Conservation (phyloP, 2,113 vertebrate genomes). For the Eubucco bourcierii region DNA sequence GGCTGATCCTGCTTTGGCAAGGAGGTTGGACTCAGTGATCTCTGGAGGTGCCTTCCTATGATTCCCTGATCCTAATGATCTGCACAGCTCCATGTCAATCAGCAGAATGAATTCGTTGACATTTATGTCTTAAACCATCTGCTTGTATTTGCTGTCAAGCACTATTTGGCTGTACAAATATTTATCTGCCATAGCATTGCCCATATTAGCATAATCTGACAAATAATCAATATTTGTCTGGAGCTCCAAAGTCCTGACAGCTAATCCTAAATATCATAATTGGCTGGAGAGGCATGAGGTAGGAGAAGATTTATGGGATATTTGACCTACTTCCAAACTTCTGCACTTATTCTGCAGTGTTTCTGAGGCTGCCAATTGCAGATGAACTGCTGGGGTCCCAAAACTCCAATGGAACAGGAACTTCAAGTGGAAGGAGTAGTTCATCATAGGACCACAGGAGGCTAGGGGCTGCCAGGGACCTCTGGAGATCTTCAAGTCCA, state of each 20-base stretch:
- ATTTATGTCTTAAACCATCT: conserved; percentile 11
- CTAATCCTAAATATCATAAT: background rate
- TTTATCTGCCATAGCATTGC: background rate
- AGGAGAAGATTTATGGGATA: background rate
- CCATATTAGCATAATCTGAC: conserved; percentile 16
- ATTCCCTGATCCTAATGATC: background rate
- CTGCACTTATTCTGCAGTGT: background rate
- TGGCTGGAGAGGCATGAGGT: background rate
- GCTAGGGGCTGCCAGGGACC: too few relatives aligned
- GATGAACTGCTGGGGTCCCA: background rate
- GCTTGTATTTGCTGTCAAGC: background rate
- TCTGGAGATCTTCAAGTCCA: too few relatives aligned
- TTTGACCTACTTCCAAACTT: background rate
- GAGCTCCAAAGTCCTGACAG: background rate
- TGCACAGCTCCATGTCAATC: background rate
- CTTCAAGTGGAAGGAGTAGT: background rate
- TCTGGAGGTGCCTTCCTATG: too few relatives aligned
- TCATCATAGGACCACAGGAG: too few relatives aligned
- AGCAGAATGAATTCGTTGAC: background rate
- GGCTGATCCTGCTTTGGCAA: too few relatives aligned
- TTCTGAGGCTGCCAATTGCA: background rate
- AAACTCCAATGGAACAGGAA: background rate
- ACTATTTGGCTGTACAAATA: conserved; percentile 9
- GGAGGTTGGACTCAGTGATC: too few relatives aligned
- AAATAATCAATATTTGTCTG: conserved; percentile 45